phyloP scores from a whole-genome alignment of 2,797 vertebrate genomes.

The Cheirogaleus major region DNA sequence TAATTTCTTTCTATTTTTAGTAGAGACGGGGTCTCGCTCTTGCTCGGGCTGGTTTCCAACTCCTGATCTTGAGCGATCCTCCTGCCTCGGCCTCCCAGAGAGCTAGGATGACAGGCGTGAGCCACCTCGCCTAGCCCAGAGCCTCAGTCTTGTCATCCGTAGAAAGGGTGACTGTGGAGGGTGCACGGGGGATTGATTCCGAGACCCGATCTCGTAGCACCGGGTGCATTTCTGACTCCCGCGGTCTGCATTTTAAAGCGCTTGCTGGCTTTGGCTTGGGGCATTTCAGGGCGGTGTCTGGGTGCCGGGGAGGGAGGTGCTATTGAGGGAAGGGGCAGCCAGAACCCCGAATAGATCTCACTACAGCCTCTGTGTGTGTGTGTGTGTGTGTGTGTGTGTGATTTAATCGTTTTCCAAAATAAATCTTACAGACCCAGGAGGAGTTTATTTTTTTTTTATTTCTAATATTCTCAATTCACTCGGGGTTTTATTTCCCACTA shows the following conservation, averaged over 20 bases:
- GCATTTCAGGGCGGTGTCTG: background rate
- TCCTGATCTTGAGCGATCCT: no score
- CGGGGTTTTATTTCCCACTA: slow-evolving; percentile 73
- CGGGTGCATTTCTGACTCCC: no score
- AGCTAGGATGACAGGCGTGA: no score
- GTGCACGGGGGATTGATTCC: no score
- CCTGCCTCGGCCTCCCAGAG: no score
- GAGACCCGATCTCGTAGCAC: background rate
- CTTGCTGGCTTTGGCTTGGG: background rate
- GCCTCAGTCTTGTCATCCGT: background rate
- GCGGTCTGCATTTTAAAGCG: background rate
- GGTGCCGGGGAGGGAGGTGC: background rate
- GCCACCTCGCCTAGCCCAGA: no score
- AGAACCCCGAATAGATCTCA: background rate
- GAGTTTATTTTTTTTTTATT: slow-evolving; percentile 66
- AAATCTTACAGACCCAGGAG: slow-evolving; percentile 56
- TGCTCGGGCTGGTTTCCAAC: no score
- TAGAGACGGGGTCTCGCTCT: no score
- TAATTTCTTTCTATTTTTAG: no score
- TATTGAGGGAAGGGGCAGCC: background rate
- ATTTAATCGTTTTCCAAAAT: slow-evolving; percentile 47
- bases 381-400: background rate
- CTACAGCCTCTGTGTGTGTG: no score
- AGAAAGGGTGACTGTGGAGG: no score
- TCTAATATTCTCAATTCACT: slow-evolving; percentile 71